These are phyloP conservation scores for Drosophila rufa DNA, from an alignment of 1,140 invertebrate genomes.

Conservation along the genomic window DNA sequence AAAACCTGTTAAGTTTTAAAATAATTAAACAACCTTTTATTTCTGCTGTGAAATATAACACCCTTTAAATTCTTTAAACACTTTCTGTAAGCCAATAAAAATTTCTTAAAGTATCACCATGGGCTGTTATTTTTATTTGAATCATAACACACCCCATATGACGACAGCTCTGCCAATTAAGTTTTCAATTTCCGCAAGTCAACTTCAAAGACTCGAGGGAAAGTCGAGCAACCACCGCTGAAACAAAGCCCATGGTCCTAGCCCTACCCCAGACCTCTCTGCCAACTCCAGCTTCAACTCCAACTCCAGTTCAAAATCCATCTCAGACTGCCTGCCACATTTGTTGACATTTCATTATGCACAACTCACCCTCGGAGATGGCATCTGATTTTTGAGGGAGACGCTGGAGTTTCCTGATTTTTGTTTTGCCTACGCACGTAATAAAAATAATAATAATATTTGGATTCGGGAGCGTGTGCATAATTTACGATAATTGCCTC, in stretches of 20 bases:
- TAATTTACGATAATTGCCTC: conserved; percentile 80
- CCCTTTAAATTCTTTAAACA: not conserved
- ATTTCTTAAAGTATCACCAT: not conserved
- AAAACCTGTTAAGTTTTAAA: not conserved
- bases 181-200: conserved; percentile 60
- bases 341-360: conserved; percentile 77
- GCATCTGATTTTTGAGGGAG: conserved; percentile 39
- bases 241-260: conserved; percentile 24
- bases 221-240: conserved; percentile 16
- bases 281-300: conserved; percentile 2
- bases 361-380: conserved; percentile 19
- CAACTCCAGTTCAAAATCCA: not conserved
- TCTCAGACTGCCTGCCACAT: conserved; percentile 15
- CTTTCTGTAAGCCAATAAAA: not conserved
- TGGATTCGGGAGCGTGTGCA: conserved; percentile 61
- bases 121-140: not conserved
- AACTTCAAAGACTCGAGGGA: conserved; percentile 43
- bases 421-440: conserved; percentile 65
- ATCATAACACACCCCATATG: not conserved
- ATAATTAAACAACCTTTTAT: not conserved
- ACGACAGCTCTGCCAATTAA: conserved; percentile 49
- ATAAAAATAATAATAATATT: conserved; percentile 80
- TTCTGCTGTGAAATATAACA: not conserved
- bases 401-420: conserved; percentile 18
- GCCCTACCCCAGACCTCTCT: not conserved